A percentile compares a stretch with the other conserved stretches of the same genome.
phyloP scores from a whole-genome alignment of 2,113 vertebrate genomes.

The Antechinus flavipes region DNA sequence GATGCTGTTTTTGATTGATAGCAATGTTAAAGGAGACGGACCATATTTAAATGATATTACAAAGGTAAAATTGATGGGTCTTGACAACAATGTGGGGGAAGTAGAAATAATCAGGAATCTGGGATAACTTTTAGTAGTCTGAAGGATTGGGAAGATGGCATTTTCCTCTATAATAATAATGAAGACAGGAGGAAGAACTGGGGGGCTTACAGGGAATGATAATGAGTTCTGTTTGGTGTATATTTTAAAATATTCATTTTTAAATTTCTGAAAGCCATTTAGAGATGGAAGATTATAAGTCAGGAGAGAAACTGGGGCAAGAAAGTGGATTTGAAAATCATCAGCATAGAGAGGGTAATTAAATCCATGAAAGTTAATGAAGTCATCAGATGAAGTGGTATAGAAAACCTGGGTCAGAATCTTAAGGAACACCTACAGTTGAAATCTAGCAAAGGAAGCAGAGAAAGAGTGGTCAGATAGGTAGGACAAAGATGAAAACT shows the following conservation, averaged over 20 bases:
- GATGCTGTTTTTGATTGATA: background rate
- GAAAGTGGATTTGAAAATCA: background rate
- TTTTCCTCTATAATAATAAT: background rate
- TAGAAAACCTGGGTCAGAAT: accelerated
- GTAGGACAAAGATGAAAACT: background rate
- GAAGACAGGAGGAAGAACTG: background rate
- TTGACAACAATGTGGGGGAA: background rate
- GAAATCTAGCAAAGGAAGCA: background rate
- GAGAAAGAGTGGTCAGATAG: background rate
- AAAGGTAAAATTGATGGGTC: background rate
- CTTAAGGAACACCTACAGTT: background rate
- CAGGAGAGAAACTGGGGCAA: background rate
- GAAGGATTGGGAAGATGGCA: background rate
- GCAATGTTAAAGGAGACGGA: background rate
- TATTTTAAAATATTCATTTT: background rate
- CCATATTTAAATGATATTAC: background rate
- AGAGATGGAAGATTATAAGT: background rate
- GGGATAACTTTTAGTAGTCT: background rate
- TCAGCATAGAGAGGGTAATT: background rate
- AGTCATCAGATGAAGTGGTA: background rate
- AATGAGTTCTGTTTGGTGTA: background rate
- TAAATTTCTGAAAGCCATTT: background rate
- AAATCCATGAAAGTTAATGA: background rate
- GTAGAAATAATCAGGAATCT: background rate
- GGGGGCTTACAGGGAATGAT: background rate